Conservation (phyloP, 2,888 invertebrate genomes). For the Pseudococcus longispinus region DNA sequence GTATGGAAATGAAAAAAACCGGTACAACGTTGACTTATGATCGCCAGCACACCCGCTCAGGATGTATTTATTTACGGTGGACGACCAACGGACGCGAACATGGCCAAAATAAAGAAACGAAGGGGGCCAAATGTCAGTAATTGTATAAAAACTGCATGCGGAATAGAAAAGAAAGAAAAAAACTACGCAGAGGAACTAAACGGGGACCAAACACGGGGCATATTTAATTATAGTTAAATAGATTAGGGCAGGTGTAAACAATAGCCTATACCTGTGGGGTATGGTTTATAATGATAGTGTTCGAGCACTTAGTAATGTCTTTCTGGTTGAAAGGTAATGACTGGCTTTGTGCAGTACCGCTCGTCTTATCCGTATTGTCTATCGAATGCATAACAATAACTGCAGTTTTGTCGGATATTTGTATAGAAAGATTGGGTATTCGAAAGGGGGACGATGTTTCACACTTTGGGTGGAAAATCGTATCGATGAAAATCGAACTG, state of each 20-base stretch:
- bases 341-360: conserved; percentile 1
- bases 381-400: conserved; percentile 27
- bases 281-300: conserved; percentile 25
- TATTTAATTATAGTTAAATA: conserved; percentile 23
- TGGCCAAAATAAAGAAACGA: neutral
- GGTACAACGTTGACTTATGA: neutral
- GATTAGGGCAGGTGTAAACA: conserved; percentile 30
- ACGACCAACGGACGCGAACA: neutral
- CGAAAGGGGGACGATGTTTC: neutral
- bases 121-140: neutral
- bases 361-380: neutral
- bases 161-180: neutral
- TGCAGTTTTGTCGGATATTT: neutral
- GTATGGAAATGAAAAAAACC: neutral
- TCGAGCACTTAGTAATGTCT: conserved; percentile 15
- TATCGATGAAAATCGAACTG: neutral
- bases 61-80: conserved; percentile 13
- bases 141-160: neutral
- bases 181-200: neutral
- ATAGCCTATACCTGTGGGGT: conserved; percentile 11
- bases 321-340: conserved; percentile 28
- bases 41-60: neutral
- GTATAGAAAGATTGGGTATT: neutral
- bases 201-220: neutral
- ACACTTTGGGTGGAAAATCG: neutral